Conservation (phyloP, 2,888 invertebrate species). For the Tetanocera ferruginea region DNA sequence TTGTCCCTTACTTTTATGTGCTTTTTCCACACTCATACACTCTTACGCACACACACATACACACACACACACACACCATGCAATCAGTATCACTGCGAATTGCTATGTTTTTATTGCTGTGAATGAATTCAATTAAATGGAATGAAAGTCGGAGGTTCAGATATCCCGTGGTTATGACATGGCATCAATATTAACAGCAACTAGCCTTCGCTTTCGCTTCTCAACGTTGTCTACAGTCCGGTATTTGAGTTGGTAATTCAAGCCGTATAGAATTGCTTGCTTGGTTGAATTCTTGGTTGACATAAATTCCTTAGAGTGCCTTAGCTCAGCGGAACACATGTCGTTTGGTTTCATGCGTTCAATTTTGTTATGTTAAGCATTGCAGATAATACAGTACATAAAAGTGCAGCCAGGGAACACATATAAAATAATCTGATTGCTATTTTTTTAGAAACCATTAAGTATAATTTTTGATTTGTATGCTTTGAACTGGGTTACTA, state of each 20-base stretch:
- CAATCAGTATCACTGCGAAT: background rate
- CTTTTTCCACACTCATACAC: background rate
- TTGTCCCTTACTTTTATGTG: no score
- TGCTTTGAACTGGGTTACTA: no score
- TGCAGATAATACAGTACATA: background rate
- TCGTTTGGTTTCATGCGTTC: background rate
- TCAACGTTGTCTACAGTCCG: background rate
- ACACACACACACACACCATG: background rate
- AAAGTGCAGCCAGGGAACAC: background rate
- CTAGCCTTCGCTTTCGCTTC: background rate
- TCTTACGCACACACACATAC: background rate
- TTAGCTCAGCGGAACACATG: background rate
- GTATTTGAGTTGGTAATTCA: background rate
- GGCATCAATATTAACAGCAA: background rate
- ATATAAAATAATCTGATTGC: background rate
- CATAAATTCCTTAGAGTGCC: background rate
- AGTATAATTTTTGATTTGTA: no score
- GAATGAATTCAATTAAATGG: slow-evolving; percentile 19
- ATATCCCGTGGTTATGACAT: background rate
- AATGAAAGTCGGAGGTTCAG: background rate
- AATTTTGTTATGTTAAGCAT: background rate
- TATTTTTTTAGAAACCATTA: background rate
- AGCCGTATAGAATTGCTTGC: background rate
- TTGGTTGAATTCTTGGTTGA: background rate
- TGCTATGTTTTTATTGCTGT: background rate